Base-by-base conservation (phyloP, 2,888 invertebrate genomes). In the Itoplectis maculator region DNA sequence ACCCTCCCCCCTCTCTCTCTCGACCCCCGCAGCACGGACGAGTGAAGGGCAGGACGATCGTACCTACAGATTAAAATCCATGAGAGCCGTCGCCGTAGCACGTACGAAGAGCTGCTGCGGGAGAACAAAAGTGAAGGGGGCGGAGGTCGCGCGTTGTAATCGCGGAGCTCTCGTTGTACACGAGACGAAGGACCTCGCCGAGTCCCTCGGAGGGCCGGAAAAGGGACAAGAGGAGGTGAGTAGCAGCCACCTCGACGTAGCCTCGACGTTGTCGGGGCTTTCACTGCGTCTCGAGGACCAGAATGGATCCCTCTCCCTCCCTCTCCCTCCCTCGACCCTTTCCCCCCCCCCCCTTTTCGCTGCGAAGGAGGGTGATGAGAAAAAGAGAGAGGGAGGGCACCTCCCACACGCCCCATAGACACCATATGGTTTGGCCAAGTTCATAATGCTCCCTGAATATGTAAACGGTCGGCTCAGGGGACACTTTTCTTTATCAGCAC, bases 391-490 rank as follows among this genome's bases (percentile, higher is more conserved):
- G n/a, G n/a, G n/a, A n/a, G n/a, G n/a, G n/a, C n/a, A n/a, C n/a
- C n/a, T n/a, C n/a, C n/a, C n/a, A n/a, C n/a, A n/a, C n/a, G n/a
- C n/a, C n/a, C 72, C 84, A 88, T 88, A 90, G 87, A 86, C 89
- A 86, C 89, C 89, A 89, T 90, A 89, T 89, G 89, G 88, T 87
- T 85, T 84, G 85, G 85, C 89, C 89, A 88, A 90, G 85, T 88
- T 87, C 85, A 87, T 87, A 88, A 88, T 85, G 82, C 80, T 80
- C 70, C 81, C 78, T 82, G 85, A 85, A 84, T 87, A 86, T 86
- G 87, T 84, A 86, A 88, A 88, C 84, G 85, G 79, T 79, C 80
- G 76, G 68, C 81, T 84, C 79, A n/a, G 37, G 79, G 80, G 79
- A 76, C 2, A 79, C 78, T 72, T 84, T 81, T 73, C 78, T 81